Percentiles rank a stretch among this genome's conserved stretches.
These are phyloP conservation scores for Lithobates pipiens DNA, from an alignment of 2,797 vertebrate species.

Conservation along the genomic window DNA sequence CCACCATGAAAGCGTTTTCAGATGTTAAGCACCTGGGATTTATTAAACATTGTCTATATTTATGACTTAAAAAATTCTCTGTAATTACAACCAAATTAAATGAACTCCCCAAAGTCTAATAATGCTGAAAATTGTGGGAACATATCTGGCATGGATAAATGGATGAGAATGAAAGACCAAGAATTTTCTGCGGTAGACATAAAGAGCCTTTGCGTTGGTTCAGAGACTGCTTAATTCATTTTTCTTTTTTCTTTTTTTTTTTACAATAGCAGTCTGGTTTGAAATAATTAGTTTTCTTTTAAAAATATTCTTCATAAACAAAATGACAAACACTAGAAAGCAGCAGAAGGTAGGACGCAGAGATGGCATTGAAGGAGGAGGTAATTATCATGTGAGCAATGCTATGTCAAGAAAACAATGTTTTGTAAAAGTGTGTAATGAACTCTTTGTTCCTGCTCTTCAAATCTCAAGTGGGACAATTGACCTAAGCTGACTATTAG, in stretches of 20 bases:
- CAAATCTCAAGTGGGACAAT: conserved; percentile 69
- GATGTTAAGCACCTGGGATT: neutral
- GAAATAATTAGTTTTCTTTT: conserved; percentile 60
- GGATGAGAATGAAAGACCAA: conserved; percentile 7
- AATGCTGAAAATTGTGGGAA: conserved; percentile 21
- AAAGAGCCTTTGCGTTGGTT: conserved; percentile 38
- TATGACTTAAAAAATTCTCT: neutral
- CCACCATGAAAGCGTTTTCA: neutral
- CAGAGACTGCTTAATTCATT: conserved; percentile 29
- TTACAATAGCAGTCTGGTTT: conserved; percentile 25
- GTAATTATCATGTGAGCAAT: conserved; percentile 63
- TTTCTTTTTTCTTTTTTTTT: neutral
- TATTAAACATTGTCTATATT: conserved; percentile 21
- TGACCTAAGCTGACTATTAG: conserved; percentile 67
- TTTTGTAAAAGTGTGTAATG: conserved; percentile 70
- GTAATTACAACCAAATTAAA: conserved; percentile 14
- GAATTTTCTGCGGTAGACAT: neutral
- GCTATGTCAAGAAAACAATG: conserved; percentile 63
- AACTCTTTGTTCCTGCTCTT: conserved; percentile 71
- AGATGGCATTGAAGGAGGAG: conserved; percentile 53
- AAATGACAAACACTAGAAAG: conserved; percentile 55
- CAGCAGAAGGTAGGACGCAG: conserved; percentile 53
- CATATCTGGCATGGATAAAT: conserved; percentile 31
- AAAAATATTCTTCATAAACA: conserved; percentile 60
- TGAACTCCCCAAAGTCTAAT: conserved; percentile 24